Base-by-base conservation (phyloP, 2,113 vertebrate species). In the Crotalus viridis region DNA sequence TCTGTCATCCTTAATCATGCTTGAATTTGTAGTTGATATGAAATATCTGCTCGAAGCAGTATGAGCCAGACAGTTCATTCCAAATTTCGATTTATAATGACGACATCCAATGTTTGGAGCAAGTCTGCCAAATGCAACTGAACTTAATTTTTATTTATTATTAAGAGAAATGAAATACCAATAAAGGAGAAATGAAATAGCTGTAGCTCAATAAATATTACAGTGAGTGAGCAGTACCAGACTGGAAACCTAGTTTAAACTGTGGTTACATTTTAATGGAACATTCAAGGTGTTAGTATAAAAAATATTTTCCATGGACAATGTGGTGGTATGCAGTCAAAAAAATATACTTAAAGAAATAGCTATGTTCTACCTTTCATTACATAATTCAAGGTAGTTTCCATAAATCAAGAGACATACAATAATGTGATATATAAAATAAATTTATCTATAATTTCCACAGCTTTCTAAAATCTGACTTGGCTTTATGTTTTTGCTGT, bases 41-140 rank as follows among this genome's bases (percentile, higher is more conserved):
- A 39, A 57, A 87, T 26, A 33, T 91, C 19, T 21, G 81, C 81
- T 91, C 1, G 48, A 91, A 91, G 55, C 39, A 59, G 3, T 28
- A 51, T 87, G 56, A 64, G 52, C 85, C 46, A 91, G 55, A 59
- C 56, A 92, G 57, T 64, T 91, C 43, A 92, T 92, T 88, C 87
- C 56, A 59, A 55, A 59, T 51, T 59, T 91, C 55, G 24, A 19
- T 64, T 64, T 87, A 56, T 91, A 74, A 22, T 56, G 91, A 33
- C 57, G 51, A 39, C 19, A 51, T 43, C 85, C 39, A 91, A 17
- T 46, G 8, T 59, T 59, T 86, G 56, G 24, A 46, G 69, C 64
- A 91, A 55, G 10, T 55, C n/a, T 91, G 17, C 28, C 43, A 59
- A 33, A 10, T 46, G 21, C 52, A 17, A 7, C 85, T 87, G 56